Conservation (phyloP, 2,888 invertebrate species). For the Siphonodentalium dalli region DNA sequence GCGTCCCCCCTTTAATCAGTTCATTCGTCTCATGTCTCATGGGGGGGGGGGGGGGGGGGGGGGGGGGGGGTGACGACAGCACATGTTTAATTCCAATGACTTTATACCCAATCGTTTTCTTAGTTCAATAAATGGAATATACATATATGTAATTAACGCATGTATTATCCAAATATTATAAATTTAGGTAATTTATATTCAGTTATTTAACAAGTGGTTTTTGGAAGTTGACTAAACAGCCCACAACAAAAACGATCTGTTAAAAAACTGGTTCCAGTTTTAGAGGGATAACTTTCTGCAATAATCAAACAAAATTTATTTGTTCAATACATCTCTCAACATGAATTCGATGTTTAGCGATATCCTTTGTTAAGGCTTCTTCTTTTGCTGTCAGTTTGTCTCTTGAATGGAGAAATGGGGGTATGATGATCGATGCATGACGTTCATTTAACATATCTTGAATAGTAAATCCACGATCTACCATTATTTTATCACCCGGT, state of each 20-base stretch:
- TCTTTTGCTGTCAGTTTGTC: background rate
- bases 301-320: background rate
- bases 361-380: slow-evolving; percentile 2
- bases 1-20: too few species aligned
- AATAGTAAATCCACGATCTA: slow-evolving; percentile 1
- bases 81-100: too few species aligned
- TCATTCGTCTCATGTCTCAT: too few species aligned
- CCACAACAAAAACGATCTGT: slow-evolving; percentile 4
- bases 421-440: background rate
- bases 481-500: slow-evolving; percentile 3
- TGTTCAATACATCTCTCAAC: slow-evolving; percentile 5
- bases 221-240: slow-evolving; percentile 6
- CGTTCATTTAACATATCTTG: slow-evolving; percentile 1
- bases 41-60: too few species aligned
- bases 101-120: too few species aligned
- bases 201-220: slow-evolving; percentile 4
- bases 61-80: too few species aligned
- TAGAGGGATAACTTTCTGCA: too few species aligned
- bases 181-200: background rate
- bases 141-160: too few species aligned
- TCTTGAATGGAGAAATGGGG: background rate
- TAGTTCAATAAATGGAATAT: too few species aligned
- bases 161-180: too few species aligned
- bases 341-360: slow-evolving; percentile 7
- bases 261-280: too few species aligned